Evolutionary conservation across 2,888 invertebrate genomes (phyloP), one percentile per base, ranked within the genome.

Genomic region (Nesidiocoris tenuis): DNA sequence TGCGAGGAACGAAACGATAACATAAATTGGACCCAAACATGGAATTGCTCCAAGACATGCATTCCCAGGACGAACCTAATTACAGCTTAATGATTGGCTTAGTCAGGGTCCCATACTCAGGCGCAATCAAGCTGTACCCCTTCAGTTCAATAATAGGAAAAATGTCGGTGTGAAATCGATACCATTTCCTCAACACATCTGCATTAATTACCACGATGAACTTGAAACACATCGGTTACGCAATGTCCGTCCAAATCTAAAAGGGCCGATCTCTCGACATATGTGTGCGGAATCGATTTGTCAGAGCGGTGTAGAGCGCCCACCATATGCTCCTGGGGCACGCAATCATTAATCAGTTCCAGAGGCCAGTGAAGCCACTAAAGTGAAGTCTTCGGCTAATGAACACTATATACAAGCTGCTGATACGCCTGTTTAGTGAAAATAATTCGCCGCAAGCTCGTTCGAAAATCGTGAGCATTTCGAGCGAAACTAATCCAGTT

Each of bases 331-430:
- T 70, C 59, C 59, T 59, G n/a, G 23, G 7, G 19, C 70, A 70
- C 70, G 70, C 70, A 70, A 70, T 70, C 70, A 70, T 70, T 70
- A 70, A 70, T 70, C 70, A 70, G 70, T 70, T 70, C 70, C 70
- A 70, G 59, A 25, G 70, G 59, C 59, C 59, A 23, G 70, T 57
- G 59, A 59, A 12, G 39, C 39, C 39, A 39, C 39, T 39, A 12
- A 39, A 39, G 39, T 39, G 39, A 39, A 39, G 39, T 7, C 54
- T 59, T 70, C n/a, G 59, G 25, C 25, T 59, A 70, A 59, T 70
- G 70, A 70, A 70, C 18, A 70, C 39, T 12, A 39, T 12, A 39
- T 39, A 3, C 39, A 39, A 22, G n/a, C 65, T 19, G 39, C 65
- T 39, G 65, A 25, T 39, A 65, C 65, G 65, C 65, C 54, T 65